Evolutionary conservation across 2,113 vertebrate species (phyloP).

Genomic region (Eptesicus fuscus): DNA sequence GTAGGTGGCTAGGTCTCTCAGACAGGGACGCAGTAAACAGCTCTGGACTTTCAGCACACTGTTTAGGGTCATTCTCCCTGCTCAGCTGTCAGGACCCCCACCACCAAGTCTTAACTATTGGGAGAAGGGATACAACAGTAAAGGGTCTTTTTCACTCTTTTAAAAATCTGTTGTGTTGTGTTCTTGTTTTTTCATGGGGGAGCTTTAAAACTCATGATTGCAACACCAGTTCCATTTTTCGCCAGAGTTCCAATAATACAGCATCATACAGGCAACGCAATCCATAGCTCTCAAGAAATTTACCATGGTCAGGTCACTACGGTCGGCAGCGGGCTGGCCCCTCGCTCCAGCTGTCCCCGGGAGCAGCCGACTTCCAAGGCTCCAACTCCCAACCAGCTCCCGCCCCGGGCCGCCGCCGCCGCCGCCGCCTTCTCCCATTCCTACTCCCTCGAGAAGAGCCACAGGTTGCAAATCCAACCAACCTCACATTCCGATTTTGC

Average conservation of each 20-base stretch:
- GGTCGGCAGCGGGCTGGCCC: constrained; percentile 29
- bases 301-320: constrained; percentile 31
- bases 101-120: background rate
- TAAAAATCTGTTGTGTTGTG: background rate
- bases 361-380: constrained; percentile 14
- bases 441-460: constrained; percentile 64
- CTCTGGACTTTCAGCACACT: background rate
- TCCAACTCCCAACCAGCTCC: constrained; percentile 42
- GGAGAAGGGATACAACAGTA: background rate
- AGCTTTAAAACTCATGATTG: constrained; percentile 60
- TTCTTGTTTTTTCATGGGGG: constrained; percentile 41
- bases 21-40: background rate
- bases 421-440: constrained; percentile 42
- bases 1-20: background rate
- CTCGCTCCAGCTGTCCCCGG: background rate
- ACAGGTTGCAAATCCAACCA: constrained; percentile 76
- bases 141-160: background rate
- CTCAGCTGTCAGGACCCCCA: background rate
- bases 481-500: constrained; percentile 54
- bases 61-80: background rate
- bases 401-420: constrained; percentile 43
- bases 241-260: constrained; percentile 41
- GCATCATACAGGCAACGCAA: constrained; percentile 58
- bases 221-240: constrained; percentile 58
- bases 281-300: constrained; percentile 42